Evolutionary conservation across 2,888 invertebrate species (phyloP).

Genomic region (Zeuzera pyrina): DNA sequence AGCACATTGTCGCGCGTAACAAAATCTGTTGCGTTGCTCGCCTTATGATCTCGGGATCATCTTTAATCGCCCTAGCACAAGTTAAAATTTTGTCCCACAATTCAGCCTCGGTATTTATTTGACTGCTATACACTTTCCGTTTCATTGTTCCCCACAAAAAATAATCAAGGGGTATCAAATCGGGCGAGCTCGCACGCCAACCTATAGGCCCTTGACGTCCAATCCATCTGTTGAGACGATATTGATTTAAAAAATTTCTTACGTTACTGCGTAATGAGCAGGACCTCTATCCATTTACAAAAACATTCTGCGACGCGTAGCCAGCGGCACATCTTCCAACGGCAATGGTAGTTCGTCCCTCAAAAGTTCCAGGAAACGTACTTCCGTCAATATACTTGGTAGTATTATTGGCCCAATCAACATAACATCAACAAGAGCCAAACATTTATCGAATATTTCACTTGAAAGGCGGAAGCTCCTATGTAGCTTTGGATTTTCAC

Average conservation of each 20-base stretch:
- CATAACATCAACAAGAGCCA: conserved; percentile 1
- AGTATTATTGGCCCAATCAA: background rate
- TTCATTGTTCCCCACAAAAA: no score
- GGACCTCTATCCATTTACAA: background rate
- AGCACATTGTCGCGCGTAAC: background rate
- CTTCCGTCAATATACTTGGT: background rate
- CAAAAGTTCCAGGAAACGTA: background rate
- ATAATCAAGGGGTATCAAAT: no score
- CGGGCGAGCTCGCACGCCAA: background rate
- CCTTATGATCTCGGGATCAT: background rate
- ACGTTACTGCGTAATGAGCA: background rate
- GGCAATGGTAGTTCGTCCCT: background rate
- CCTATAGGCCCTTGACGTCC: background rate
- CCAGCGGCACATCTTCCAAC: background rate
- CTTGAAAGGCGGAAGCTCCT: background rate
- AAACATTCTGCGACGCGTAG: background rate
- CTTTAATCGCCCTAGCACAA: background rate
- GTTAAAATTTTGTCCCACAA: background rate
- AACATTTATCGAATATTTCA: background rate
- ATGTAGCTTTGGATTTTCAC: background rate
- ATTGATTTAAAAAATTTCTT: background rate
- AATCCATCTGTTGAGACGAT: background rate
- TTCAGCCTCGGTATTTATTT: background rate
- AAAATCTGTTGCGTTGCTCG: background rate
- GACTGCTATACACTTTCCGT: background rate